Base-by-base conservation (phyloP, 2,113 vertebrate species). In the Leuciscus idus region DNA sequence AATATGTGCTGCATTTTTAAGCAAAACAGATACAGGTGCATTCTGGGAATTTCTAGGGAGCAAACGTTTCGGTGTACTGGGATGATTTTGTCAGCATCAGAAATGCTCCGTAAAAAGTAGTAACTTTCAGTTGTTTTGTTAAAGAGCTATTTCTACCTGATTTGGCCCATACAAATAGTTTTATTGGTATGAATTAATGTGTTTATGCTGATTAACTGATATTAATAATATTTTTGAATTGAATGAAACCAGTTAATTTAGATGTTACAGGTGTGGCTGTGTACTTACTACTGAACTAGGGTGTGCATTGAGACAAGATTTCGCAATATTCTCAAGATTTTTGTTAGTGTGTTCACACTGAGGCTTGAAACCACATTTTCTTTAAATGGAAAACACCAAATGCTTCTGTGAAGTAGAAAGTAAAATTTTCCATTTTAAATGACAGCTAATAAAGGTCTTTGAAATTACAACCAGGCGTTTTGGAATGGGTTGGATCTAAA, bases 381-480 rank as follows among this genome's bases (percentile, higher is more conserved):
- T 64, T 64, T 5, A 2, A 64, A 17, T 30, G 62, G 13, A 66
- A 66, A 66, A 28, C 64, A 33, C 6, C 30, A 30, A 17, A 30
- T 30, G 28, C 28, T 68, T 68, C 64, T 72, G 33, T 10, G 9
- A 23, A 43, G 17, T 21, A 72, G 19, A 39, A 57, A 72, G 6
- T 23, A 0, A 21, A 23, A 39, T 21, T 21, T 39, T 39, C 17
- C 33, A 11, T 36, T 72, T 39, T 39, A 21, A 72, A 39, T 2
- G 6, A 66, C 26, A 68, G 15, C 28, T 33, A 33, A 30, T 17
- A 23, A 39, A 39, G 17, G 33, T 30, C 33, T 36, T 72, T 72
- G 19, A 72, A 72, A 39, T 21, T 72, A 21, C 68, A 72, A 21
- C 68, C 68, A 72, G 68, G 36, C n/a, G 68, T 72, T 72, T 70